A percentile compares a stretch with the other conserved stretches of the same genome.
These are phyloP conservation scores for Buphagus erythrorhynchus DNA, from an alignment of 2,797 vertebrate genomes.

Conservation along the genomic window DNA sequence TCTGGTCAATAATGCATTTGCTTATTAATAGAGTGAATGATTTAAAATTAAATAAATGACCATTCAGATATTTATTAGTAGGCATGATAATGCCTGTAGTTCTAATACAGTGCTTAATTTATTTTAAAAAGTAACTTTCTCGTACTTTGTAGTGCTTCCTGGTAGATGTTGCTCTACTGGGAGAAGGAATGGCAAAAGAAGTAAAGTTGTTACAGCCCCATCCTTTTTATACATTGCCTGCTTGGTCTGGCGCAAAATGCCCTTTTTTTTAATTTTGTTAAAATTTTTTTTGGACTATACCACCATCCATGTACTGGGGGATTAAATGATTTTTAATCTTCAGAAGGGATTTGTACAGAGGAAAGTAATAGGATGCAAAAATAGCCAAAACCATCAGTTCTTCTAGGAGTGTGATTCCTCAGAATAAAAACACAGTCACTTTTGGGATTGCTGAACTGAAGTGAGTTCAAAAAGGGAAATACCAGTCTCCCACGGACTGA, in stretches of 20 bases:
- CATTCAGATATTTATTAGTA: neutral
- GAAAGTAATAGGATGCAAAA: neutral
- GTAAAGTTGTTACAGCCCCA: neutral
- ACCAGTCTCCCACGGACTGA: too few relatives aligned
- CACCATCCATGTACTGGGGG: fast-evolving
- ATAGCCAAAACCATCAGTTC: neutral
- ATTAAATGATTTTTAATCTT: neutral
- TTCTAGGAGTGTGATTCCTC: neutral
- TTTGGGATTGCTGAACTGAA: neutral
- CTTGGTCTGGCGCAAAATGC: neutral
- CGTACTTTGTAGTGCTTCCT: neutral
- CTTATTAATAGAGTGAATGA: conserved; percentile 36
- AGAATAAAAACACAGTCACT: neutral
- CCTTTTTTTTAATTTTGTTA: too few relatives aligned
- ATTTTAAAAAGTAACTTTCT: neutral
- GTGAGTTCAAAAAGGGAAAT: neutral
- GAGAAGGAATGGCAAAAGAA: neutral
- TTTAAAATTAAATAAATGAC: conserved; percentile 37
- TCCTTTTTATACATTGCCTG: neutral
- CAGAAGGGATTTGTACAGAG: neutral
- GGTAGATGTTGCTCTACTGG: neutral
- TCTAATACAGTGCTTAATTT: neutral
- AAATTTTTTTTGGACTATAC: neutral
- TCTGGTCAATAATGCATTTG: conserved; percentile 36
- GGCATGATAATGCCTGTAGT: neutral